A percentile compares a stretch with the other conserved stretches of the same genome.
These are phyloP conservation scores for Dolichoris vasculosae DNA, from an alignment of 1,140 invertebrate species.

Conservation along the genomic window DNA sequence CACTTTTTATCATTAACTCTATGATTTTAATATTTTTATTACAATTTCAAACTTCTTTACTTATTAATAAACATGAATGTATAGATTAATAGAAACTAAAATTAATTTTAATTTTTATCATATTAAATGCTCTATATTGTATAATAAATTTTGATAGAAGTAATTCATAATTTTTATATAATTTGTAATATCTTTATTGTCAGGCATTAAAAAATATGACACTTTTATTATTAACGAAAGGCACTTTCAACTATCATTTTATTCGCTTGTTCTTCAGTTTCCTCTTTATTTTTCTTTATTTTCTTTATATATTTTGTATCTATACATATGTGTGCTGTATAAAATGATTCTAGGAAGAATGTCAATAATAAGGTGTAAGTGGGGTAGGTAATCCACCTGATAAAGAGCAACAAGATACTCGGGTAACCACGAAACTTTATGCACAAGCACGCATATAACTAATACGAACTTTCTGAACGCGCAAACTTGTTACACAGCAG, in stretches of 20 bases:
- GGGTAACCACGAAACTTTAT: constrained; percentile 69
- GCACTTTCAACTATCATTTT: not conserved
- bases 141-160: no score
- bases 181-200: not conserved
- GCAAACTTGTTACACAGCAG: constrained; percentile 52
- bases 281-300: not conserved
- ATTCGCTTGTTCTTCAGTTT: not conserved
- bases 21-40: not conserved
- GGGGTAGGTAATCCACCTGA: constrained; percentile 69
- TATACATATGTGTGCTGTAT: not conserved
- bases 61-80: no score
- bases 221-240: constrained; percentile 24
- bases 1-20: not conserved
- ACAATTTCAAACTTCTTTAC: not conserved
- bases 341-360: constrained; percentile 59
- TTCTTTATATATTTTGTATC: no score
- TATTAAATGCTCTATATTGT: no score
- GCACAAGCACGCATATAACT: constrained; percentile 68
- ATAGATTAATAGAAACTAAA: no score
- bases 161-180: no score
- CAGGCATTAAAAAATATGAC: no score
- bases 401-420: constrained; percentile 56
- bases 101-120: no score
- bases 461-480: constrained; percentile 54
- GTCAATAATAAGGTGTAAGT: constrained; percentile 71